Evolutionary conservation across 2,888 invertebrate species (phyloP).

Genomic region (Myopa tessellatipennis): DNA sequence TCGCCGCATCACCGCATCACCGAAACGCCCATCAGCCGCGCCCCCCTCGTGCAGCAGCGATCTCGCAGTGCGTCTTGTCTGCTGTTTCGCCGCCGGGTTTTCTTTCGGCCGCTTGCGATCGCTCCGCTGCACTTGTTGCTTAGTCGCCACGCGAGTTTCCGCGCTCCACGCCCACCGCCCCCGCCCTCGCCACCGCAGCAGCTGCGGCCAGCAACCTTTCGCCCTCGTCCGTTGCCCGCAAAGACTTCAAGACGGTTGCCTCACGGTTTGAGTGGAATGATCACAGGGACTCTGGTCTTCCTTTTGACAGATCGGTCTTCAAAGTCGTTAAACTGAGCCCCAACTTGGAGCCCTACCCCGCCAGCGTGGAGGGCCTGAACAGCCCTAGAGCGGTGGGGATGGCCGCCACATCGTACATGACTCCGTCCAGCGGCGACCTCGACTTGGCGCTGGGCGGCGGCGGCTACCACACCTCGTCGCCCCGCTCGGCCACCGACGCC

Average conservation of each 20-base stretch:
- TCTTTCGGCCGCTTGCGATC: neutral
- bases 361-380: constrained; percentile 70
- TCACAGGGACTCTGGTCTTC: constrained; percentile 67
- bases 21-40: too few relatives aligned
- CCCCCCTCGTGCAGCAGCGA: neutral
- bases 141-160: neutral
- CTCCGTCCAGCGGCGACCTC: constrained; percentile 81
- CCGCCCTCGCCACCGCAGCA: neutral
- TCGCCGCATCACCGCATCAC: too few relatives aligned
- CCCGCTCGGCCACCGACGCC: constrained; percentile 85
- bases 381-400: constrained; percentile 82
- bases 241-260: constrained; percentile 68
- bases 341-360: constrained; percentile 70
- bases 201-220: constrained; percentile 31
- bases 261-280: constrained; percentile 69
- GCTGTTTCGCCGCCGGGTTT: neutral
- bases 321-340: constrained; percentile 70
- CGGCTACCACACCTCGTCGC: constrained; percentile 83
- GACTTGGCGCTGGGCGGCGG: constrained; percentile 80
- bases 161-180: neutral
- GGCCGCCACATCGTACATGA: constrained; percentile 97
- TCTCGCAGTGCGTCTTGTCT: neutral
- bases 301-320: constrained; percentile 68
- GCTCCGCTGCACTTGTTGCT: neutral
- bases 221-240: constrained; percentile 57